Evolutionary conservation across 2,797 vertebrate genomes (phyloP), one percentile per base, ranked within the genome.

Genomic region (Microhierax caerulescens): DNA sequence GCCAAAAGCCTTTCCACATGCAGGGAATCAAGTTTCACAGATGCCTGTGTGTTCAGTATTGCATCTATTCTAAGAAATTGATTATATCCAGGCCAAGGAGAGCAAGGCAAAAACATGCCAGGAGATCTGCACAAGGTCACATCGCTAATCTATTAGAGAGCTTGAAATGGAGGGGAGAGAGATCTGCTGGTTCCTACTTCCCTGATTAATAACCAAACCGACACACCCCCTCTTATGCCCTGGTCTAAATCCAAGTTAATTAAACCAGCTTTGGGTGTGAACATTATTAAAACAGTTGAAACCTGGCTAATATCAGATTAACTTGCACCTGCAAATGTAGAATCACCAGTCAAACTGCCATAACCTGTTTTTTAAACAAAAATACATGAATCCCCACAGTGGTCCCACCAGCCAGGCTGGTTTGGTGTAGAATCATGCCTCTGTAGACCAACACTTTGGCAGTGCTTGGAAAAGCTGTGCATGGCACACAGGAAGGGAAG

Each of bases 11-110:
- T 92, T 92, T 93, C 81, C 0, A 0, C 83, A 81, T 24, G 50
- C 45, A 93, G 57, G 63, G 96, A 96, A 96, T 93, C 92, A 74
- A 92, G 97, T 93, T 94, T 92, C 95, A 88, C 86, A 64, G 75
- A 59, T 0, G 22, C 27, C 57, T 72, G 64, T 80, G 90, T 85
- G 75, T 91, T 96, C 86, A 90, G 60, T 75, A 78, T 95, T 85
- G 72, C 88, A 57, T 93, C 90, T 95, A 92, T 94, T 92, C 90
- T 92, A 86, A 96, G 93, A 95, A 97, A 96, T 93, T 89, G 83
- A 97, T 96, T 95, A 79, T 88, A 92, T 78, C 75, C 92, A 88
- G 88, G 77, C 68, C 7, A 13, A 94, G 53, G 57, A 94, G 59
- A 92, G 65, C 56, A 93, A 92, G 80, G 68, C 83, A 68, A 91